Percentiles rank a stretch among this genome's conserved stretches.
phyloP scores from a whole-genome alignment of 1,140 invertebrate species.

The Argopecten irradians region DNA sequence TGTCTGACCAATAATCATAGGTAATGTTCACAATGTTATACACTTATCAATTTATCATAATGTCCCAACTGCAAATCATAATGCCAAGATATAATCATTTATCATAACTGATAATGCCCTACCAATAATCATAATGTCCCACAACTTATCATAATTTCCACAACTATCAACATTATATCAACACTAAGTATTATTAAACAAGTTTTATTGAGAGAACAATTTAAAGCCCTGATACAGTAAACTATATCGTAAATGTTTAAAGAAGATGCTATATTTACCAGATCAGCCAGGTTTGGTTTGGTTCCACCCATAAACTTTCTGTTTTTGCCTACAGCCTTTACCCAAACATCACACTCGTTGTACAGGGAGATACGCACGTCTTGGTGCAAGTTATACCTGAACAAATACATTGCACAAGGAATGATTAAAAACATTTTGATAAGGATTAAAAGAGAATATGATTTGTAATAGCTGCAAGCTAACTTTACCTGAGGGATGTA shows the following conservation, averaged over 20 bases:
- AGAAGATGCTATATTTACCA: constrained; percentile 77
- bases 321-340: constrained; percentile 83
- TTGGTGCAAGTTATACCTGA: constrained; percentile 88
- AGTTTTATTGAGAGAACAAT: background rate
- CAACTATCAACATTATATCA: background rate
- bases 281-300: constrained; percentile 93
- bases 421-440: no score
- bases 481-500: no score
- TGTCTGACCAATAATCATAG: background rate
- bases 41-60: background rate
- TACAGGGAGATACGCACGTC: constrained; percentile 94
- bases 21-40: background rate
- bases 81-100: background rate
- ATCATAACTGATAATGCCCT: background rate
- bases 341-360: constrained; percentile 91
- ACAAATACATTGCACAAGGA: constrained; percentile 50
- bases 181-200: background rate
- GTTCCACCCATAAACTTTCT: constrained; percentile 87
- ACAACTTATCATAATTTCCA: background rate
- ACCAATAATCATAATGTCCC: no score
- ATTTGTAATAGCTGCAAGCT: no score
- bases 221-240: background rate
- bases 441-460: no score
- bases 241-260: background rate
- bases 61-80: background rate